Conservation (phyloP, 1,140 invertebrate genomes). For the Trypoxylus dichotomus region DNA sequence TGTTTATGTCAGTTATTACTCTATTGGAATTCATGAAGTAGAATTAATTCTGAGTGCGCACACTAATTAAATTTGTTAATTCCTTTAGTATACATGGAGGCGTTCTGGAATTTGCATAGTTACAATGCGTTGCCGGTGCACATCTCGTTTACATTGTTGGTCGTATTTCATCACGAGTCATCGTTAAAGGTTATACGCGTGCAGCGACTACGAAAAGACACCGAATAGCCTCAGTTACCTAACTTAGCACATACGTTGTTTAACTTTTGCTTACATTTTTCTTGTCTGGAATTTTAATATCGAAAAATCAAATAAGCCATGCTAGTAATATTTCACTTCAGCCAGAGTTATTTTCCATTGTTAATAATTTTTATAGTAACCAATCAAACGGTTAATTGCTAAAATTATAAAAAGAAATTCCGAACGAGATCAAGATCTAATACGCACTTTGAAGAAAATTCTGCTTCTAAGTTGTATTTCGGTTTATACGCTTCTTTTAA, state of each 20-base stretch:
- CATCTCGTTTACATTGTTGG: background rate
- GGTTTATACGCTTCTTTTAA: no score
- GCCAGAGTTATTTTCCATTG: no score
- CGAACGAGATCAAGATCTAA: no score
- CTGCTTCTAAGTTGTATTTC: no score
- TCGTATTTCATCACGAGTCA: background rate
- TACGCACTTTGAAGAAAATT: no score
- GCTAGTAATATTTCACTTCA: no score
- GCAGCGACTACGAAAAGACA: background rate
- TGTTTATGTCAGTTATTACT: background rate
- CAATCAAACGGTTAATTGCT: no score
- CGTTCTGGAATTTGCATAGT: constrained; percentile 1
- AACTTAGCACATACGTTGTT: no score
- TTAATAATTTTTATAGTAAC: no score
- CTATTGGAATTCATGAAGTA: background rate
- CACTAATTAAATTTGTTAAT: constrained; percentile 25
- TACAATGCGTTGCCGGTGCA: constrained; percentile 11
- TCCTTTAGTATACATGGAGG: constrained; percentile 7
- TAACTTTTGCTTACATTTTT: no score
- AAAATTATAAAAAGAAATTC: no score
- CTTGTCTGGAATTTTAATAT: no score
- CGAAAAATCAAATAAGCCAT: background rate
- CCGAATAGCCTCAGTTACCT: background rate
- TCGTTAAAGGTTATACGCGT: background rate
- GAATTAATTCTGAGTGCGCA: background rate